Evolutionary conservation across 2,113 vertebrate species (phyloP).

Genomic region (Cyphomyrus discorhynchus): DNA sequence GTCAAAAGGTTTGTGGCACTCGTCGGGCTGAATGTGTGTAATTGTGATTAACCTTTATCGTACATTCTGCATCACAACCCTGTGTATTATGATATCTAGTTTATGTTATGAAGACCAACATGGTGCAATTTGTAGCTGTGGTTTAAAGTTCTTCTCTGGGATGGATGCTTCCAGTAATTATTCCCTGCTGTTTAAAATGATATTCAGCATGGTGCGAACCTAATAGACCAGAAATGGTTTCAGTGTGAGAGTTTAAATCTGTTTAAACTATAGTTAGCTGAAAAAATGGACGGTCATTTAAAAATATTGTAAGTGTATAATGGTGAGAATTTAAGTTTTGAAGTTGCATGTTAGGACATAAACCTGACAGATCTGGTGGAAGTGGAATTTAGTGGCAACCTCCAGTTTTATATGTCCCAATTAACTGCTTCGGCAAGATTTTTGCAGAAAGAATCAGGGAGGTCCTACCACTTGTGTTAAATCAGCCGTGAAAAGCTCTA

Average conservation of each 20-base stretch:
- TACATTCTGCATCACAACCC: neutral
- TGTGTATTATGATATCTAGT: neutral
- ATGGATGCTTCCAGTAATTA: neutral
- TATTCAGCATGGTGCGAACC: neutral
- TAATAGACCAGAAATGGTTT: neutral
- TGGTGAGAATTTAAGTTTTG: neutral
- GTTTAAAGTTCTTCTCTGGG: neutral
- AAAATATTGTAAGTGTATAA: neutral
- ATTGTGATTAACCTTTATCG: neutral
- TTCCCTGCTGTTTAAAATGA: neutral
- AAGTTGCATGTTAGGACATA: neutral
- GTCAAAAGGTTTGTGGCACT: neutral
- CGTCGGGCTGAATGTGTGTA: neutral
- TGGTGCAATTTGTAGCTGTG: neutral
- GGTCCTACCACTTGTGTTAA: neutral
- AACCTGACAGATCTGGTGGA: neutral
- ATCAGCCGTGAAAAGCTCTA: neutral
- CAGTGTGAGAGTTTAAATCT: neutral
- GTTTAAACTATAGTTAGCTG: neutral
- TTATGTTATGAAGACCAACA: neutral
- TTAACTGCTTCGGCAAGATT: neutral
- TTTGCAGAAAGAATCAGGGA: neutral
- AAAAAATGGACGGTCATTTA: neutral
- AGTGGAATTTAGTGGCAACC: neutral
- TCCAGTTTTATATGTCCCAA: neutral